Base-by-base conservation (phyloP, 2,888 invertebrate species). In the Yponomeuta malinellus region DNA sequence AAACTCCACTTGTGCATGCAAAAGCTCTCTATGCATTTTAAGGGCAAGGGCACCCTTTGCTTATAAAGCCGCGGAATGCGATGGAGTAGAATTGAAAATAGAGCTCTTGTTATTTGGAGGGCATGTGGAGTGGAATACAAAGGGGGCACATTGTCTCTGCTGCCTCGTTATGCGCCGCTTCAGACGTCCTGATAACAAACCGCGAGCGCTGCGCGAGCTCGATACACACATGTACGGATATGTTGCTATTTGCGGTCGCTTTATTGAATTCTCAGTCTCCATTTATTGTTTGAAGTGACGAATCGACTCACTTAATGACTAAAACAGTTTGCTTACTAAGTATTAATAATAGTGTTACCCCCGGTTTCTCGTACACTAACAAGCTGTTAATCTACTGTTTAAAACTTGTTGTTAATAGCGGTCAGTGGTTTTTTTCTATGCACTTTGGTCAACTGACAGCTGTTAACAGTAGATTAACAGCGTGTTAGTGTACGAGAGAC, bases 21-120 rank as follows among this genome's bases (percentile, higher is more conserved):
- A 83, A 83, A 85, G 82, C 77, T 82, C 80, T 81, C 81, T 81
- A 83, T 85, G 84, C 83, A 84, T 83, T 85, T 84, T 78, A 82
- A 85, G 84, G 83, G 82, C 80, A 75, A 72, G 71, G 74, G 74
- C 73, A 75, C 80, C 81, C 81, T 80, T 78, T 78, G 81, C 81
- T 82, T 82, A 82, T 80, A 78, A 75, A 82, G 83, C 86, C 85
- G 75, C 85, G 76, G 81, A 82, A 82, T 74, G 79, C 83, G 79
- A 82, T 85, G 80, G 83, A 86, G 83, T 63, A 71, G 87, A 89
- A 90, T 89, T 88, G 89, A 90, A 90, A 90, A 88, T 90, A 89
- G 89, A 84, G 84, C 87, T 87, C 90, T 90, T 90, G 90, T 91
- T 91, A 91, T 91, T 89, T 90, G 83, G 83, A 90, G 89, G 85